phyloP scores from a whole-genome alignment of 1,140 invertebrate species.

The Sesamia nonagrioides region DNA sequence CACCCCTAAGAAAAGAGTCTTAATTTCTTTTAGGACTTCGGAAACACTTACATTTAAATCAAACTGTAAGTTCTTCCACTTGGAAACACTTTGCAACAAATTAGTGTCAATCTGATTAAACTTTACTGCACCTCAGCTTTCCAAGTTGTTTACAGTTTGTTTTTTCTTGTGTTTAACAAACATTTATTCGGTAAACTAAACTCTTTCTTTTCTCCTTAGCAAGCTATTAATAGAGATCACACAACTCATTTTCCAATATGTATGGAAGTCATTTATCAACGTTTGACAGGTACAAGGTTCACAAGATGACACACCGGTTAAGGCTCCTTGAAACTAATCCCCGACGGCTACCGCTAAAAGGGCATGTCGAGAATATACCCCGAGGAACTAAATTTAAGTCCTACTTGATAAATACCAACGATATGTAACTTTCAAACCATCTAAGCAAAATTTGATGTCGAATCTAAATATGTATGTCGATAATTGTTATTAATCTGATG shows the following conservation, averaged over 20 bases:
- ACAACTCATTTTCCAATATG: slow-evolving; percentile 33
- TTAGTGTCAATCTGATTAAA: slow-evolving; percentile 29
- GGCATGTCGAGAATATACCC: slow-evolving; percentile 44
- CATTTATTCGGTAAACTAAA: slow-evolving; percentile 5
- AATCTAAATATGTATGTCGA: not conserved
- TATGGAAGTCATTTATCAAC: slow-evolving; percentile 57
- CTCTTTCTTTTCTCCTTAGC: slow-evolving; percentile 1
- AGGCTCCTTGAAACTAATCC: slow-evolving; percentile 56
- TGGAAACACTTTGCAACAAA: slow-evolving; percentile 39
- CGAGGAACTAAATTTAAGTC: slow-evolving; percentile 51
- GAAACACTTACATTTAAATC: slow-evolving; percentile 26
- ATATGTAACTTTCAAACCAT: not conserved
- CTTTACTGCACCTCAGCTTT: slow-evolving; percentile 13
- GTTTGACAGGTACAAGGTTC: slow-evolving; percentile 52
- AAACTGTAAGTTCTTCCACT: slow-evolving; percentile 21
- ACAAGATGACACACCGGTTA: slow-evolving; percentile 23
- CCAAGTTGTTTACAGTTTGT: slow-evolving; percentile 7
- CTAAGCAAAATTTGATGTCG: not conserved
- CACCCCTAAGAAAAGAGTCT: slow-evolving; percentile 12
- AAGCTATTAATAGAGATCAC: slow-evolving; percentile 2
- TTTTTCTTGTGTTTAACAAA: slow-evolving; percentile 5
- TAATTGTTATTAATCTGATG: slow-evolving; percentile 12
- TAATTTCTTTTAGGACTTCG: slow-evolving; percentile 29
- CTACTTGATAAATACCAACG: slow-evolving; percentile 10
- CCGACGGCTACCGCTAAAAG: slow-evolving; percentile 48